phyloP scores from a whole-genome alignment of 2,888 invertebrate species.

The Neoascia interrupta region DNA sequence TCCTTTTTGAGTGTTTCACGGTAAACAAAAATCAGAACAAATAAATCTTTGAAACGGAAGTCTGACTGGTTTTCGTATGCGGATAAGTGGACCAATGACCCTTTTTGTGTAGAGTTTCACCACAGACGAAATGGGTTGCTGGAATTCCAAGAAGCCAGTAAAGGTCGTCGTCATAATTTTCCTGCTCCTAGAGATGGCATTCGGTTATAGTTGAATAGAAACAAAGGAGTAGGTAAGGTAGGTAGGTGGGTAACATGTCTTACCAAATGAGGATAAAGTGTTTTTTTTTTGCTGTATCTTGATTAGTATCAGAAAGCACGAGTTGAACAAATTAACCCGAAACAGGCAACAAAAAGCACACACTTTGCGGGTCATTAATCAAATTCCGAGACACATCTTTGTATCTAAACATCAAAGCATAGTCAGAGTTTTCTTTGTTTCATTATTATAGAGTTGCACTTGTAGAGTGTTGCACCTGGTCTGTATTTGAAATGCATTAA shows the following conservation, averaged over 20 bases:
- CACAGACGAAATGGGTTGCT: constrained; percentile 17
- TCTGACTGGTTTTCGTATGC: constrained; percentile 29
- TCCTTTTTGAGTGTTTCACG: constrained; percentile 28
- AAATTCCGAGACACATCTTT: constrained; percentile 45
- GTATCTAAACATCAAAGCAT: constrained; percentile 39
- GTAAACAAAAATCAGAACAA: constrained; percentile 8
- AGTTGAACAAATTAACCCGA: constrained; percentile 1
- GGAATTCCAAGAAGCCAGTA: constrained; percentile 28
- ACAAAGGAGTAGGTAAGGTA: too few relatives aligned
- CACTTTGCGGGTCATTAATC: constrained; percentile 49
- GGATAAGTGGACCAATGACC: constrained; percentile 52
- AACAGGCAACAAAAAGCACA: neutral
- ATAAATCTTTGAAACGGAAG: constrained; percentile 51
- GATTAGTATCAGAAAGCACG: too few relatives aligned
- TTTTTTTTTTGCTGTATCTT: too few relatives aligned
- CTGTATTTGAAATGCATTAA: constrained; percentile 55
- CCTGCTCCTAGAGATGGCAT: constrained; percentile 1
- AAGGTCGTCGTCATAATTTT: constrained; percentile 24
- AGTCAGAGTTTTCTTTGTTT: constrained; percentile 42
- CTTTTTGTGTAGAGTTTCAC: constrained; percentile 28
- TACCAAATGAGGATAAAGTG: neutral
- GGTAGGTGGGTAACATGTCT: constrained; percentile 28
- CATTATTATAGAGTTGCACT: constrained; percentile 10
- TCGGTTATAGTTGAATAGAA: constrained; percentile 17
- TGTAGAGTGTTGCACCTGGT: constrained; percentile 51